Conservation (phyloP, 2,797 vertebrate genomes). For the Lutjanus campechanus region DNA sequence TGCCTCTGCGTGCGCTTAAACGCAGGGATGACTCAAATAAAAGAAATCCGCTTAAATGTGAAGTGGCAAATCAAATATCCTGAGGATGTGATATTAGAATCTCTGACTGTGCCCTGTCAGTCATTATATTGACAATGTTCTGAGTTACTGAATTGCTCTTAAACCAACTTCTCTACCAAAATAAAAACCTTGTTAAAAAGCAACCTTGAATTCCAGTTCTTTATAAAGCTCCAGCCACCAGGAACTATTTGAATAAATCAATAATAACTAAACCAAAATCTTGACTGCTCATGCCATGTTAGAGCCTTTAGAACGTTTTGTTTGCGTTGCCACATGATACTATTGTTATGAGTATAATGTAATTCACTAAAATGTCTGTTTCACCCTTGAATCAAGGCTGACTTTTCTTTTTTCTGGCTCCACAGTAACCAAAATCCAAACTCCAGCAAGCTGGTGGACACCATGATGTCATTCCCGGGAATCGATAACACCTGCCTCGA, state of each 20-base stretch:
- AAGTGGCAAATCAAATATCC: conserved; percentile 26
- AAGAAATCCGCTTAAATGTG: conserved; percentile 31
- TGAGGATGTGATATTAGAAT: conserved; percentile 3
- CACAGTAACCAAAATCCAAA: conserved; percentile 89
- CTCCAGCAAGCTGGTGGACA: conserved; percentile 84
- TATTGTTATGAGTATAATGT: not conserved
- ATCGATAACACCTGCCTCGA: conserved; percentile 90
- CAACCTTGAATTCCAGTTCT: not conserved
- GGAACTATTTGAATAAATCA: conserved; percentile 18
- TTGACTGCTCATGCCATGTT: not conserved
- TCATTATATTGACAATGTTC: conserved; percentile 14
- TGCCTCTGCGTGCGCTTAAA: not conserved
- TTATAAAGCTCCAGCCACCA: not conserved
- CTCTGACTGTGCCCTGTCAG: not conserved
- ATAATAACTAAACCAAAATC: not conserved
- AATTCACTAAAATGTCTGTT: not conserved
- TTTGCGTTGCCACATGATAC: not conserved
- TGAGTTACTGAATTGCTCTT: conserved; percentile 30
- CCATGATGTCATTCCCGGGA: conserved; percentile 92
- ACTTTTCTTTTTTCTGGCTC: conserved; percentile 35
- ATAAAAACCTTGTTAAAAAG: not conserved
- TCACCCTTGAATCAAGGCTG: not conserved
- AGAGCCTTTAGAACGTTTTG: not conserved
- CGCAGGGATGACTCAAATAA: not conserved
- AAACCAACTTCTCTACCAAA: conserved; percentile 3